Conservation (phyloP, 2,888 invertebrate species). For the Laspeyria flexula region DNA sequence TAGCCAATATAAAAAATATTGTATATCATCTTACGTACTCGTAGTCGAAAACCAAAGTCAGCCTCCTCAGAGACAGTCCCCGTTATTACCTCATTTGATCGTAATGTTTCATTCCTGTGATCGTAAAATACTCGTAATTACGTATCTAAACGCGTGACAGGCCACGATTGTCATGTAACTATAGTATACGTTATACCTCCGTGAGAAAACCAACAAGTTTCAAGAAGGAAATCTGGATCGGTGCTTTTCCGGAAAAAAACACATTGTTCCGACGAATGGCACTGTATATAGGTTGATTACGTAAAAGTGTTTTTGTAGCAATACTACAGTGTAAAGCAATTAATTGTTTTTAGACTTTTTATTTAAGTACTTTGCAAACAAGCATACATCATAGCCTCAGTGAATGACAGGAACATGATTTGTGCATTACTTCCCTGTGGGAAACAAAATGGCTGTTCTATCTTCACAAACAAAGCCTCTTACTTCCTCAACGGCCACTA, state of each 20-base stretch:
- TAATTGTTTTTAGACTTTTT: too few species aligned
- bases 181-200: constrained; percentile 9
- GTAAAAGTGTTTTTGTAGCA: not conserved
- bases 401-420: too few species aligned
- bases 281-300: not conserved
- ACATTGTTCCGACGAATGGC: constrained; percentile 11
- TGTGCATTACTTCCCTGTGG: too few species aligned
- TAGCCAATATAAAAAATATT: not conserved
- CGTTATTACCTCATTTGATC: constrained; percentile 29
- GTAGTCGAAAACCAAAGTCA: not conserved
- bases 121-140: constrained; percentile 13
- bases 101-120: constrained; percentile 18
- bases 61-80: constrained; percentile 24
- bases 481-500: too few species aligned
- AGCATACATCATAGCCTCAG: too few species aligned
- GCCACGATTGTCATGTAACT: constrained; percentile 21
- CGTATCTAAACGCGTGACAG: constrained; percentile 18
- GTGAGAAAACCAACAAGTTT: constrained; percentile 23
- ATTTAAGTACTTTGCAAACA: too few species aligned
- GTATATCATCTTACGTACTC: not conserved
- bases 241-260: constrained; percentile 17
- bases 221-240: constrained; percentile 14
- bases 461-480: too few species aligned
- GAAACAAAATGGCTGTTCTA: too few species aligned
- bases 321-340: not conserved